These are phyloP conservation scores for Ctena decussata DNA, from an alignment of 2,888 invertebrate species.

Conservation along the genomic window DNA sequence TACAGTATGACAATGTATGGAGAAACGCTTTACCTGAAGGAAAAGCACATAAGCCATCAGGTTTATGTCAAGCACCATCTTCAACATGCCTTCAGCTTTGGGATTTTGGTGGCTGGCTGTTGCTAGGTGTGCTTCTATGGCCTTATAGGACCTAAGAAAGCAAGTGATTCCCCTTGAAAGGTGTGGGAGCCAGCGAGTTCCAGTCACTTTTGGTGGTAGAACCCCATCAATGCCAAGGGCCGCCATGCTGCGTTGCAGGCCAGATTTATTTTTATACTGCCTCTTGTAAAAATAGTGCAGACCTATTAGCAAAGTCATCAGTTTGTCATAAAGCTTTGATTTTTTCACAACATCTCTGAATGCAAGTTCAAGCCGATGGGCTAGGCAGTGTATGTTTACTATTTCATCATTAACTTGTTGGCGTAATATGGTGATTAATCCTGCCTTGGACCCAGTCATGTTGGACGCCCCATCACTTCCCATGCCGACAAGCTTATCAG, in stretches of 20 bases:
- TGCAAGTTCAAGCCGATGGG: constrained; percentile 50
- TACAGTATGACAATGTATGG: neutral
- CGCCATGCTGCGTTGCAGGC: neutral
- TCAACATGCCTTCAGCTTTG: constrained; percentile 49
- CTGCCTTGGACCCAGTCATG: constrained; percentile 45
- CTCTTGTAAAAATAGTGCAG: constrained; percentile 53
- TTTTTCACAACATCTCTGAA: constrained; percentile 46
- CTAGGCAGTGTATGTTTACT: constrained; percentile 46
- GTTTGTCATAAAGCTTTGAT: constrained; percentile 41
- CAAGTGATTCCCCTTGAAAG: constrained; percentile 34
- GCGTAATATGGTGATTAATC: constrained; percentile 35
- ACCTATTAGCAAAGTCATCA: constrained; percentile 57
- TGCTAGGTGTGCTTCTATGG: constrained; percentile 49
- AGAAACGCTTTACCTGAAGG: constrained; percentile 36
- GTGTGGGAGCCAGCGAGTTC: constrained; percentile 58
- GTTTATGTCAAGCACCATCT: constrained; percentile 43
- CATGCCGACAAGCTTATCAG: constrained; percentile 17
- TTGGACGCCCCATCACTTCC: constrained; percentile 61
- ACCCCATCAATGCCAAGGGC: constrained; percentile 19
- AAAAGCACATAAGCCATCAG: constrained; percentile 54
- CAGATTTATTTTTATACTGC: constrained; percentile 42
- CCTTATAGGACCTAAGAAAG: constrained; percentile 39
- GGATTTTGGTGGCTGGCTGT: constrained; percentile 49
- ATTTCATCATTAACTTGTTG: constrained; percentile 42
- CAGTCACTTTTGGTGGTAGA: constrained; percentile 48